Evolutionary conservation across 2,888 invertebrate genomes (phyloP).

Genomic region (Gnatocerus cornutus): DNA sequence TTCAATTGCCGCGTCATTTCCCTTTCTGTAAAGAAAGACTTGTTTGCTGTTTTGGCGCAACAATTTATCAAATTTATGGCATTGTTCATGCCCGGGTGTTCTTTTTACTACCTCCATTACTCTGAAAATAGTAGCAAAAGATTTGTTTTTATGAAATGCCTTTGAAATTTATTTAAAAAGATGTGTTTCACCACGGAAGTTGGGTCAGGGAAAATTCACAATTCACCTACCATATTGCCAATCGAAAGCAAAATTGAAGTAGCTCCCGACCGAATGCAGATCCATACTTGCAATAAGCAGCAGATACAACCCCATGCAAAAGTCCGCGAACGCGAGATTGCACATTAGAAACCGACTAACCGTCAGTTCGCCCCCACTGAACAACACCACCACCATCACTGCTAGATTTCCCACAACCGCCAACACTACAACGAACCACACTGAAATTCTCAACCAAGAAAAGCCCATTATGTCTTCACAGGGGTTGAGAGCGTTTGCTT

Average conservation of each 20-base stretch:
- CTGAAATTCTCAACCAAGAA: conserved; percentile 83
- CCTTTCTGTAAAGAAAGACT: too few species aligned
- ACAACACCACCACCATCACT: conserved; percentile 84
- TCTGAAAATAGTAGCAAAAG: too few species aligned
- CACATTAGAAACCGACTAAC: conserved; percentile 85
- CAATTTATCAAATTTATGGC: too few species aligned
- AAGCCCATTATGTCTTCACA: conserved; percentile 94
- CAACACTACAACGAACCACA: conserved; percentile 89
- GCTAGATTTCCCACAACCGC: conserved; percentile 89
- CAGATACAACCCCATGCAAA: conserved; percentile 90
- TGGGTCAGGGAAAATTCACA: not conserved
- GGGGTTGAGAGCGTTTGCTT: conserved; percentile 87
- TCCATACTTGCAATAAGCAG: conserved; percentile 89
- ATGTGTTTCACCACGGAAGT: too few species aligned
- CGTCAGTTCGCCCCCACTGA: conserved; percentile 74
- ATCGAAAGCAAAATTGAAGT: conserved; percentile 91
- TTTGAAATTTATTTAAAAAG: too few species aligned
- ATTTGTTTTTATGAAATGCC: too few species aligned
- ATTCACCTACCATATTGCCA: conserved; percentile 84
- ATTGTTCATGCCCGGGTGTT: too few species aligned
- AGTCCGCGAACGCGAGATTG: conserved; percentile 91
- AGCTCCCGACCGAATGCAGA: conserved; percentile 86
- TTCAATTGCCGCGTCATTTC: too few species aligned
- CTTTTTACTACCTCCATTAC: too few species aligned
- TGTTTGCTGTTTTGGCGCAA: too few species aligned